phyloP scores from a whole-genome alignment of 1,140 invertebrate genomes.

The Planococcus citri region DNA sequence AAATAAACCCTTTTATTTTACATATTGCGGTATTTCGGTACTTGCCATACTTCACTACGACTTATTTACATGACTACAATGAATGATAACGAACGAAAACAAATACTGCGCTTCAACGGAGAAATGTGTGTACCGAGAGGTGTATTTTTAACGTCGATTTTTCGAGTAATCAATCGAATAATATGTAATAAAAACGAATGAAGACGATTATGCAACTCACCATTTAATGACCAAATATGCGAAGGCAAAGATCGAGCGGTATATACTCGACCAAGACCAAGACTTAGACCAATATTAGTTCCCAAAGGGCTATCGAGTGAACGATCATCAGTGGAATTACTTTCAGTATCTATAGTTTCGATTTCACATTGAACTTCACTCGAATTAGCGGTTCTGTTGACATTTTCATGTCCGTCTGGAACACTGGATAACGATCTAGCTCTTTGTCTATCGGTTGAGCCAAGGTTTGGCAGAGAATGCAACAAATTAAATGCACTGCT shows the following conservation, averaged over 20 bases:
- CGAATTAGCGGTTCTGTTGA: conserved; percentile 27
- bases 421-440: conserved; percentile 71
- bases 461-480: conserved; percentile 54
- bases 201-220: conserved; percentile 49
- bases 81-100: too few relatives aligned
- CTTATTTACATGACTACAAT: too few relatives aligned
- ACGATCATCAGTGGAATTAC: conserved; percentile 39
- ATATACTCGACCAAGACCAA: conserved; percentile 53
- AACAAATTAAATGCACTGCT: conserved; percentile 55
- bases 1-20: too few relatives aligned
- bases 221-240: conserved; percentile 81
- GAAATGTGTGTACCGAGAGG: too few relatives aligned
- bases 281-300: conserved; percentile 34
- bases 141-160: too few relatives aligned
- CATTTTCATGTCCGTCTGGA: conserved; percentile 42
- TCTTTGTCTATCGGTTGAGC: conserved; percentile 54
- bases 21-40: too few relatives aligned
- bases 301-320: conserved; percentile 32
- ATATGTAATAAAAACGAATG: too few relatives aligned
- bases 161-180: too few relatives aligned
- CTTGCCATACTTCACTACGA: too few relatives aligned
- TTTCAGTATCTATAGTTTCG: conserved; percentile 46
- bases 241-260: conserved; percentile 77
- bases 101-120: too few relatives aligned
- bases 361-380: conserved; percentile 41